Base-by-base conservation (phyloP, 2,797 vertebrate species). In the Coregonus ussuriensis region DNA sequence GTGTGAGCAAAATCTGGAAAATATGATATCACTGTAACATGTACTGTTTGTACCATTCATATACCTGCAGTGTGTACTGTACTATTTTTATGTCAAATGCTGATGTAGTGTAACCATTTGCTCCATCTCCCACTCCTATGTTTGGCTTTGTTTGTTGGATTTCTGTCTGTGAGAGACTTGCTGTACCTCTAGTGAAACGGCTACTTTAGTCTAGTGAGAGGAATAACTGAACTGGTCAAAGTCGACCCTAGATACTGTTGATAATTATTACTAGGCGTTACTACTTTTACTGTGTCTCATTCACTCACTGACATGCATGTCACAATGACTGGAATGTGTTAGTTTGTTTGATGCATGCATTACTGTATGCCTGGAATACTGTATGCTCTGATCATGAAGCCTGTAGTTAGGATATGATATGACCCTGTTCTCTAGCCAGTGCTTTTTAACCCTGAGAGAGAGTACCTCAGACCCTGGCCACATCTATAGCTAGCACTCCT, bases 241-340 rank as follows among this genome's bases (percentile, higher is more conserved):
- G 29, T n/a, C 37, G 14, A 67, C 21, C 4, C 16, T 15, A 68
- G 54, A 66, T 6, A 56, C 6, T 56, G 7, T 54, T 35, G 16
- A 35, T 33, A 47, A 37, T 9, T 47, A 13, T 41, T n/a, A 21
- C 9, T 35, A 35, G 67, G 71, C 25, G 33, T 72, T 6, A 31
- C 29, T 15, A 66, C 31, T 75, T 16, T 66, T 62, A 62, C 59
- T 21, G 29, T 76, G 25, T 25, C 37, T 51, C 69, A 2, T 72
- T 72, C 71, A 67, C 63, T 56, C 25, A 25, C 25, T 25, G 63
- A 54, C 72, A 72, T 80, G 88, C 84, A 88, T 90, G 86, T 62
- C 7, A 68, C 84, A 79, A 21, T 54, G 15, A 31, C 75, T 66
- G 71, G 75, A 87, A 81, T 77, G 87, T 75, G 68, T 79, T 76